Conservation (phyloP, 2,113 vertebrate species). For the Saguinus midas region DNA sequence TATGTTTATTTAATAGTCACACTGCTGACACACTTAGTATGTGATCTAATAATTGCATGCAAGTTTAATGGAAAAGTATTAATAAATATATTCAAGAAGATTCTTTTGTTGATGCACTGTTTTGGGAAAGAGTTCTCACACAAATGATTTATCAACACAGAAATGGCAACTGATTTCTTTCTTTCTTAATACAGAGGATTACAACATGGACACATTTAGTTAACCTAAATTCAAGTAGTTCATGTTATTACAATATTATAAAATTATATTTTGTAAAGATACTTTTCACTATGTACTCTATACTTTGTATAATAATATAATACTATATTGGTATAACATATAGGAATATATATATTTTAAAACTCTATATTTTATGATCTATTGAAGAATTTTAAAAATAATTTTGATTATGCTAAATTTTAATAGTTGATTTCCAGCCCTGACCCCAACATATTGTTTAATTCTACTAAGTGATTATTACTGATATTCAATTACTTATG, state of each 20-base stretch:
- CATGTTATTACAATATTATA: background rate
- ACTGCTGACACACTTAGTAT: background rate
- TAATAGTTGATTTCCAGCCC: background rate
- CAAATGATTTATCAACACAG: background rate
- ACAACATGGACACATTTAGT: background rate
- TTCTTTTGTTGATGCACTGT: background rate
- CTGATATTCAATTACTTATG: background rate
- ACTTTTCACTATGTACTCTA: background rate
- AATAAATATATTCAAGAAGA: background rate
- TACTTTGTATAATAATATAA: background rate
- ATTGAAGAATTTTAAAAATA: background rate
- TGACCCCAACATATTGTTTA: background rate
- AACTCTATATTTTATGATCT: background rate
- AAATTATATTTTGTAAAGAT: conserved; percentile 5
- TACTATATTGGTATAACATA: background rate
- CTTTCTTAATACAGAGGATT: background rate
- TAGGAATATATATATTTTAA: background rate
- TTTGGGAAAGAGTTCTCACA: background rate
- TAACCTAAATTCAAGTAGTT: background rate
- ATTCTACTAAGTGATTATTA: background rate
- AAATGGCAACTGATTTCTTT: background rate
- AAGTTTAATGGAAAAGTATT: background rate
- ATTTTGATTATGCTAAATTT: background rate
- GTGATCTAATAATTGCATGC: background rate
- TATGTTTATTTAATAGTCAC: background rate